Conservation (phyloP, 2,113 vertebrate genomes). For the Phrynosoma platyrhinos region DNA sequence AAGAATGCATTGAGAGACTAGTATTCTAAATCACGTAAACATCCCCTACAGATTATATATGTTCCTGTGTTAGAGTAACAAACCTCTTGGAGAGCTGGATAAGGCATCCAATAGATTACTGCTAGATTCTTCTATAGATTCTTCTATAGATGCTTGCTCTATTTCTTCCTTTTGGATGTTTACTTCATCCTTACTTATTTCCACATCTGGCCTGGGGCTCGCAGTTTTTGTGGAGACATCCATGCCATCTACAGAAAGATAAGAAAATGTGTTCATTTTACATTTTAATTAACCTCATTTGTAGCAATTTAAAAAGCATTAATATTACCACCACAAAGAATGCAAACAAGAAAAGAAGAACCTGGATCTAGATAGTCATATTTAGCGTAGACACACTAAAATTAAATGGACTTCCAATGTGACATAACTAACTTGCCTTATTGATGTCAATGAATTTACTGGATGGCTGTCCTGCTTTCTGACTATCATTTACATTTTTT, state of each 20-base stretch:
- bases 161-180: conserved; percentile 61
- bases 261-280: neutral
- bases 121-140: conserved; percentile 48
- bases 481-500: too few relatives aligned
- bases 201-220: conserved; percentile 40
- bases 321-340: neutral
- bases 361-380: neutral
- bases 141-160: conserved; percentile 42
- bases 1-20: neutral
- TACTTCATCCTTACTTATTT: conserved; percentile 45
- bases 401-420: too few relatives aligned
- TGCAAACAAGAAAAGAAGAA: neutral
- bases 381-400: neutral
- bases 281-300: neutral
- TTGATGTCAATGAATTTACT: too few relatives aligned
- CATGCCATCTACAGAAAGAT: conserved; percentile 61
- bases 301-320: neutral
- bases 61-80: conserved; percentile 34
- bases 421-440: too few relatives aligned
- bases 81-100: conserved; percentile 69
- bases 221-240: conserved; percentile 42
- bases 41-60: neutral
- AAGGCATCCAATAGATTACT: conserved; percentile 62
- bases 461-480: too few relatives aligned
- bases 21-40: neutral